phyloP scores from a whole-genome alignment of 2,888 invertebrate genomes.

The Apodemia mormo region DNA sequence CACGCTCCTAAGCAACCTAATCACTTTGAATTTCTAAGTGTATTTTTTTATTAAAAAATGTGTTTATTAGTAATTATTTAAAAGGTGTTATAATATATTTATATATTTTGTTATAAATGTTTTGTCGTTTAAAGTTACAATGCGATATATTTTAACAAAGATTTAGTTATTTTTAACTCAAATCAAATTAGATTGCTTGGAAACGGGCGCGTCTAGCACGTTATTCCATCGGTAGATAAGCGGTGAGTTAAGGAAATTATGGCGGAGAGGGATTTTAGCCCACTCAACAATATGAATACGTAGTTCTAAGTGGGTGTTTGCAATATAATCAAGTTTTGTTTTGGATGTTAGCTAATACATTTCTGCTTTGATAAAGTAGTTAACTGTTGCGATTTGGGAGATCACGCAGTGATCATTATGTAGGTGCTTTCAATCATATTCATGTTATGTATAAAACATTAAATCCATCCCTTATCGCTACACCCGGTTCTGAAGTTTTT shows the following conservation, averaged over 20 bases:
- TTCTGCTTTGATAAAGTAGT: constrained; percentile 32
- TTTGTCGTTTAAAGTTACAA: neutral
- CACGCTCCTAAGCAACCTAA: constrained; percentile 69
- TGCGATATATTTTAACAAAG: constrained; percentile 4
- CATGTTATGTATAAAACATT: constrained; percentile 20
- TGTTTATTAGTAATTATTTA: too few relatives aligned
- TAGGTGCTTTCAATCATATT: constrained; percentile 19
- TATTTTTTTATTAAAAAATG: too few relatives aligned
- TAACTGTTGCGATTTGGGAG: constrained; percentile 25
- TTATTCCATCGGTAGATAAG: constrained; percentile 77
- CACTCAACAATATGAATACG: constrained; percentile 62
- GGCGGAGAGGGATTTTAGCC: constrained; percentile 82
- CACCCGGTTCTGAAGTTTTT: neutral
- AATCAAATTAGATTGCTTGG: constrained; percentile 65
- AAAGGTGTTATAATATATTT: too few relatives aligned
- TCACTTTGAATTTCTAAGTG: constrained; percentile 23
- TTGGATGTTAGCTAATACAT: constrained; percentile 59
- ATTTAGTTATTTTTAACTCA: constrained; percentile 8
- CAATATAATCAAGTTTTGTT: constrained; percentile 70
- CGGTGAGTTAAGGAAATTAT: constrained; percentile 80
- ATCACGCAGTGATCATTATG: constrained; percentile 18
- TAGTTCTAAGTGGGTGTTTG: constrained; percentile 72
- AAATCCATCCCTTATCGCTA: constrained; percentile 15
- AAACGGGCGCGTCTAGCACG: constrained; percentile 65
- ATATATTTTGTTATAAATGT: too few relatives aligned